Percentiles rank a stretch among this genome's conserved stretches.
Conservation (phyloP, 35 echinoderm and acorn worm genomes). For the Anneissia japonica region DNA sequence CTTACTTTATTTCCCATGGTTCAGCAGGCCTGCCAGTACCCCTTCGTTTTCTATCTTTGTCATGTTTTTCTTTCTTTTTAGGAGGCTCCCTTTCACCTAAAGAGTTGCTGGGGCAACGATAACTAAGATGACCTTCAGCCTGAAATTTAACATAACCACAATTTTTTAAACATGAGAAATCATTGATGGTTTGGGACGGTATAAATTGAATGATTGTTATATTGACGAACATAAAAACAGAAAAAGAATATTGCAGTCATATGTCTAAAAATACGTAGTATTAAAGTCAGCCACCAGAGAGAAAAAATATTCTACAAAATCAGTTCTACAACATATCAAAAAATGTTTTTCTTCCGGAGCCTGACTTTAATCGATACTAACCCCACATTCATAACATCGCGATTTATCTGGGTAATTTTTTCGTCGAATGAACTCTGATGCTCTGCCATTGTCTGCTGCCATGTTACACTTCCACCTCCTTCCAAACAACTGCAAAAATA, state of each 20-base stretch:
- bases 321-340: no score
- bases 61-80: conserved; percentile 87
- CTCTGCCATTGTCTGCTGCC: conserved; percentile 88
- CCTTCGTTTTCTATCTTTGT: conserved; percentile 12
- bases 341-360: no score
- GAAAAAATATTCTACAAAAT: no score
- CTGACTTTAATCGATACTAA: conserved; percentile 24
- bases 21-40: neutral
- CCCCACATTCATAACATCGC: conserved; percentile 97
- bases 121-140: conserved; percentile 94
- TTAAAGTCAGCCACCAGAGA: no score
- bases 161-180: no score
- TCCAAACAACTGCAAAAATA: conserved; percentile 78
- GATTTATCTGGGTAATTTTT: conserved; percentile 91
- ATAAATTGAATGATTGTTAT: no score
- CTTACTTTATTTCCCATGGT: neutral
- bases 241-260: no score
- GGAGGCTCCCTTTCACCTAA: conserved; percentile 83
- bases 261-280: no score
- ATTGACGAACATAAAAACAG: no score
- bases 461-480: conserved; percentile 90
- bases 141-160: no score
- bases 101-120: conserved; percentile 83
- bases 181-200: no score
- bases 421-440: conserved; percentile 85